Base-by-base conservation (phyloP, 2,888 invertebrate species). In the Allacma fusca region DNA sequence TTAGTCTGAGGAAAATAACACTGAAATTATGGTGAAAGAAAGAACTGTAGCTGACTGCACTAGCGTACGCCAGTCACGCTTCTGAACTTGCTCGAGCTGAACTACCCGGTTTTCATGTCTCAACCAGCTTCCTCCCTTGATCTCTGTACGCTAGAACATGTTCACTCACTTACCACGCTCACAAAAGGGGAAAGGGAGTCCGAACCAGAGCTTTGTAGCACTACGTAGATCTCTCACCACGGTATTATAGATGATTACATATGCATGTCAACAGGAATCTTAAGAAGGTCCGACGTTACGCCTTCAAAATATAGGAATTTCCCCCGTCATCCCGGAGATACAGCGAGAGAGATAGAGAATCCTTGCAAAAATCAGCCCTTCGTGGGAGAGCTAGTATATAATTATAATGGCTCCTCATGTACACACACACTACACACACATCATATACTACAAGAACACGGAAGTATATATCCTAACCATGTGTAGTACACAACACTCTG, bases 41-140 rank as follows among this genome's bases (percentile, higher is more conserved):
- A 5, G 16, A 1, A 50, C 19, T 50, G 50, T 50, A 16, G 50
- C 50, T 50, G 50, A 62, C 62, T 62, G 62, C 23, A 62, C 62
- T 62, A 62, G 62, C 62, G 62, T 62, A 62, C 62, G 62, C 62
- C 62, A 62, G 62, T 62, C 62, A 62, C 62, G 62, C 62, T 62
- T 62, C 62, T 62, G 62, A 62, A 62, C 62, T 26, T 62, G 62
- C 26, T 62, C 62, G 62, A 62, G 62, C 62, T 62, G 24, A 62
- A 62, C 62, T 62, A 62, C 62, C 62, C 62, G 62, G 62, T 62
- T 62, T 62, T 62, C 62, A 62, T 62, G 62, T 62, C 62, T 62
- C 62, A 23, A 62, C 62, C 62, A 62, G 62, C 62, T 62, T 62
- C 62, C 62, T 62, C 62, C 62, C 62, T 62, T 62, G 24, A 62